These are phyloP conservation scores for Acanthis flammea DNA, from an alignment of 2,797 vertebrate genomes.

Conservation along the genomic window DNA sequence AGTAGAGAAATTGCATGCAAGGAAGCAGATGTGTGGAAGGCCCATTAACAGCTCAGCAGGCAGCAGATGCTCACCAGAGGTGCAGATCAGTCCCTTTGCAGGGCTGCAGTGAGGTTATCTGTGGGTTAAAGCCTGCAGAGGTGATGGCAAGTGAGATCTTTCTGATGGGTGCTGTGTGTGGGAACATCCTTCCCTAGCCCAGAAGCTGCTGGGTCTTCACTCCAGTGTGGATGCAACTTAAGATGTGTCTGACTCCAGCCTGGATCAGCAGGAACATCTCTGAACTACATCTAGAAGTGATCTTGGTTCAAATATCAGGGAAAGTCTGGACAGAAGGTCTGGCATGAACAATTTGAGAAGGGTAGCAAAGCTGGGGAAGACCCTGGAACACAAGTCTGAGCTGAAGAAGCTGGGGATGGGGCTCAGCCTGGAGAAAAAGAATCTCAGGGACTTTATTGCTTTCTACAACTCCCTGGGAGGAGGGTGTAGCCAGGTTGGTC, in stretches of 20 bases:
- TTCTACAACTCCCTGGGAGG: neutral
- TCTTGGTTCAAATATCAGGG: neutral
- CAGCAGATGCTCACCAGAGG: neutral
- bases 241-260: neutral
- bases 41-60: neutral
- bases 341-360: neutral
- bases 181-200: neutral
- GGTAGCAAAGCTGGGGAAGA: neutral
- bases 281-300: neutral
- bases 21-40: neutral
- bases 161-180: neutral
- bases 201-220: neutral
- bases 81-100: neutral
- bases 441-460: neutral
- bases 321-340: neutral
- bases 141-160: neutral
- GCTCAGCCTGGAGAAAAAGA: neutral
- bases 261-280: neutral
- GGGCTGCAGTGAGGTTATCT: neutral
- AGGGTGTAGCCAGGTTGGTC: too few relatives aligned
- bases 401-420: neutral
- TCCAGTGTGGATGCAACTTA: neutral
- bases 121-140: neutral
- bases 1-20: neutral
- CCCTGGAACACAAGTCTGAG: neutral